A percentile compares a stretch with the other conserved stretches of the same genome.
These are phyloP conservation scores for Stegophylla sp. DNA, from an alignment of 2,888 invertebrate species.

Conservation along the genomic window DNA sequence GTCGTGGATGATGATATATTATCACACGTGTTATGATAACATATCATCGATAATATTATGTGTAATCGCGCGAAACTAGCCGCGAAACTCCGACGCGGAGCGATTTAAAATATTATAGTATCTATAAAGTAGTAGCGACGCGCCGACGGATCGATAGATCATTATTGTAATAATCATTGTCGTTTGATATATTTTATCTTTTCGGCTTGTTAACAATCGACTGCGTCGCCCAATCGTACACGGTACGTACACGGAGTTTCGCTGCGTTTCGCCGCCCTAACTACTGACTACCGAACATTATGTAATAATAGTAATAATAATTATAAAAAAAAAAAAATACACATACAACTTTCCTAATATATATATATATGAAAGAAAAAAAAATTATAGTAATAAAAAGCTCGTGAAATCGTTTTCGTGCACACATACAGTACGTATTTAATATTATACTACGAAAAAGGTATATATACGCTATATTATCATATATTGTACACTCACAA, in stretches of 20 bases:
- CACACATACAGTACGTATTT: not conserved
- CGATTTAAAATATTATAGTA: too few species aligned
- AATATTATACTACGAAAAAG: not conserved
- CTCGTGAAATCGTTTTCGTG: not conserved
- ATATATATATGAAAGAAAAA: not conserved
- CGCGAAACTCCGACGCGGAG: too few species aligned
- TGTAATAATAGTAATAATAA: conserved; percentile 2
- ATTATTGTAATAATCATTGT: not conserved
- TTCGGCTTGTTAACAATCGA: not conserved
- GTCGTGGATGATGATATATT: too few species aligned
- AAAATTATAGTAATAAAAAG: conserved; percentile 4
- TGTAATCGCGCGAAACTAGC: too few species aligned
- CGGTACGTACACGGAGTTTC: not conserved
- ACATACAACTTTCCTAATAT: not conserved
- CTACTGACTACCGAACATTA: not conserved
- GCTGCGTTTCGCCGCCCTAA: not conserved
- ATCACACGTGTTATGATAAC: too few species aligned
- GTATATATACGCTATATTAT: not conserved
- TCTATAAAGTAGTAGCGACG: not conserved
- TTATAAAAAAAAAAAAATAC: not conserved
- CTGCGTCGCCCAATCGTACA: too few species aligned
- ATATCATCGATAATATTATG: too few species aligned
- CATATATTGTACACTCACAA: too few species aligned
- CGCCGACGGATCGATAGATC: not conserved
- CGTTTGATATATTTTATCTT: not conserved